Evolutionary conservation across 1,140 invertebrate species (phyloP).

Genomic region (Orchestia grillus): DNA sequence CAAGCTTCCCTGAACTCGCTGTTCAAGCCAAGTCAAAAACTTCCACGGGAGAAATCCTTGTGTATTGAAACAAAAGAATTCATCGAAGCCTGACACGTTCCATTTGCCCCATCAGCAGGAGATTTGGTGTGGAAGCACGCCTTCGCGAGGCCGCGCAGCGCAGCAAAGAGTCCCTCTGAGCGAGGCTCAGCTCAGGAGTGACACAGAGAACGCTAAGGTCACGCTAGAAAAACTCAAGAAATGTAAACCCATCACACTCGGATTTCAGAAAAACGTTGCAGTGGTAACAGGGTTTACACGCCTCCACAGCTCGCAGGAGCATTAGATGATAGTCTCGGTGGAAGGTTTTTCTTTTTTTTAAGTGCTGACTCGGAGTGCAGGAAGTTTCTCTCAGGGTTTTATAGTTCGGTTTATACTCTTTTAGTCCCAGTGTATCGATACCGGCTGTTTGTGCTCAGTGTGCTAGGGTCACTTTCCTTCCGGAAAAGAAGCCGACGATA

Average conservation of each 20-base stretch:
- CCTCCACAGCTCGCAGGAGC: background rate
- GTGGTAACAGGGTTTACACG: background rate
- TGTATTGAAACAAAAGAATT: constrained; percentile 10
- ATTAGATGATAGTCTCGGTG: background rate
- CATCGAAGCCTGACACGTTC: background rate
- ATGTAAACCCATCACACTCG: background rate
- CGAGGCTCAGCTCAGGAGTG: background rate
- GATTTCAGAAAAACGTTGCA: background rate
- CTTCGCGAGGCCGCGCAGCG: background rate
- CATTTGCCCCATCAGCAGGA: background rate
- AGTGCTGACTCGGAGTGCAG: background rate
- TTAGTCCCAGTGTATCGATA: background rate
- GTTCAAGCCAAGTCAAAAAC: background rate
- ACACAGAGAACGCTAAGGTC: background rate
- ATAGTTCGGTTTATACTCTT: background rate
- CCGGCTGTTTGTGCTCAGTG: background rate
- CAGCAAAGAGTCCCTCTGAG: background rate
- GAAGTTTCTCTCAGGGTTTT: background rate
- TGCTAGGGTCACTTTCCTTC: background rate
- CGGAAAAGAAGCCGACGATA: background rate
- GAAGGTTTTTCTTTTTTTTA: background rate
- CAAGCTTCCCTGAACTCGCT: constrained; percentile 5
- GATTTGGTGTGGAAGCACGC: background rate
- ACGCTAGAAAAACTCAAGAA: background rate
- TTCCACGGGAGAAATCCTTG: background rate